Evolutionary conservation across 2,888 invertebrate genomes (phyloP).

Genomic region (Sturmia bella): DNA sequence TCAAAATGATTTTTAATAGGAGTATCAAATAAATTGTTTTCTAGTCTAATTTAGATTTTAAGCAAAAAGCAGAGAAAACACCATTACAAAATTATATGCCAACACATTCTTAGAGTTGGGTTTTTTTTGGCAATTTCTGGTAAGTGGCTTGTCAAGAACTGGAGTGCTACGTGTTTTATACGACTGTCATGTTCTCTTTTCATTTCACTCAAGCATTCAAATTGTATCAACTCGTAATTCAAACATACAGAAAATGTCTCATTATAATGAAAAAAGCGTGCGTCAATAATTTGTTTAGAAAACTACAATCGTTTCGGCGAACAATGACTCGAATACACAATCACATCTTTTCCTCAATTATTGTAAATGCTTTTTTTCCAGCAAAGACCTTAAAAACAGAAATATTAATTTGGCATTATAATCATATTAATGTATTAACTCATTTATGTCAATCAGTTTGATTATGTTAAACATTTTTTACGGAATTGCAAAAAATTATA

Average conservation of each 20-base stretch:
- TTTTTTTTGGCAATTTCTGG: too few relatives aligned
- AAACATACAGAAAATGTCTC: neutral
- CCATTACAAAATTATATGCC: too few relatives aligned
- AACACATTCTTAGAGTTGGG: too few relatives aligned
- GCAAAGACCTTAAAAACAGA: constrained; percentile 6
- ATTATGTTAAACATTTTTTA: too few relatives aligned
- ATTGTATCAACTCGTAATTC: neutral
- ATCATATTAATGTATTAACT: neutral
- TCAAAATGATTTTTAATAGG: too few relatives aligned
- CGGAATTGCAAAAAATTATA: too few relatives aligned
- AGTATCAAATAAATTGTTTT: too few relatives aligned
- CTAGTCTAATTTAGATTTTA: too few relatives aligned
- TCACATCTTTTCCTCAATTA: neutral
- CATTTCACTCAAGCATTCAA: constrained; percentile 6
- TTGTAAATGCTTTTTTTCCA: neutral
- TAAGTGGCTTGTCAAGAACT: too few relatives aligned
- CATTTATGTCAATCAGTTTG: constrained; percentile 10
- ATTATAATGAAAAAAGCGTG: constrained; percentile 12
- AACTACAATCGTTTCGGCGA: neutral
- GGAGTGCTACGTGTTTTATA: too few relatives aligned
- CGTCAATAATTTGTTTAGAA: neutral
- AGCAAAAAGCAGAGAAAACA: too few relatives aligned
- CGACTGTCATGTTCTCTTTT: neutral
- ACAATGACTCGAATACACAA: neutral
- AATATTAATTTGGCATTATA: neutral